Base-by-base conservation (phyloP, 2,888 invertebrate genomes). In the Linyphia triangularis region DNA sequence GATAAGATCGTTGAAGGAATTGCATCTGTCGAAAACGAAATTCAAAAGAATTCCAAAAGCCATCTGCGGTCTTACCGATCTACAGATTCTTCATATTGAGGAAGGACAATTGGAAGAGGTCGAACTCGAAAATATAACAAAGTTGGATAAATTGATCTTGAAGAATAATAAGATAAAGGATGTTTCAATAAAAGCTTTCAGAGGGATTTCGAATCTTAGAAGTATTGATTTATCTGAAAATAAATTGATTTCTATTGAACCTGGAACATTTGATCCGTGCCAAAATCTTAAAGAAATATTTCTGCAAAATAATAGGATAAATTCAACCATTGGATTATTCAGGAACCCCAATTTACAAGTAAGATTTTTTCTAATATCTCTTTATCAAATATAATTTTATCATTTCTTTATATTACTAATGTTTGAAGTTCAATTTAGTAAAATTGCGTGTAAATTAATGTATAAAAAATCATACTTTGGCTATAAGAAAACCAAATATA, bases 161-260 rank as follows among this genome's bases (percentile, higher is more conserved):
- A 65, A 30, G 16, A 19, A 43, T 9, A 83, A 83, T 37, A 26
- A 30, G 1, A 51, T 83, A 5, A 2, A 4, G 5, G 5, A 2
- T 13, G 16, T 83, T 33, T 65, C 65, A 5, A 7, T 19, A 4
- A 13, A 30, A 19, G 73, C 83, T 1, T 83, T 83, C 33, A 13
- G 16, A 6, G 65, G 73, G 0, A 72, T 65, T 65, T 13, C 72
- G 19, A 51, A 33, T 30, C 22, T 83, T 13, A 61, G 33, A 30
- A 4, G 7, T 26, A 51, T 83, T 24, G 30, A 63, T 51, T 65
- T 83, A 24, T 73, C 83, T 5, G 2, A n/a, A 5, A 83, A 83
- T 19, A 43, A 10, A 0, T n/a, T 83, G 13, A 24, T n/a, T 0
- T 13, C 0, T 16, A 43, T 73, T 0, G 13, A 63, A 9, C 24